Conservation (phyloP, 2,113 vertebrate species). For the human (Homo sapiens) region GRCh38 chr14:58562001-58562500, state of each 20-base stretch:
- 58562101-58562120: conserved; percentile 80
- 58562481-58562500: conserved; percentile 61
- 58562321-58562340: conserved; percentile 54
- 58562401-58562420: conserved; percentile 50
- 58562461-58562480: conserved; percentile 77
- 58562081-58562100: conserved; percentile 84
- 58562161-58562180: conserved; percentile 75
- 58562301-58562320: conserved; percentile 75
- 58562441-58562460: conserved; percentile 62
- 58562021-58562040: conserved; percentile 77
- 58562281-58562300: conserved; percentile 71
- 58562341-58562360: conserved; percentile 73
- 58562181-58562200: conserved; percentile 60
- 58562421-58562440: conserved; percentile 64
- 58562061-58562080: conserved; percentile 84
- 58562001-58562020: conserved; percentile 76
- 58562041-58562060: conserved; percentile 83
- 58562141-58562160: conserved; percentile 64
- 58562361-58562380: conserved; percentile 55
- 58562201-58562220: conserved; percentile 66
- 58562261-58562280: conserved; percentile 71
- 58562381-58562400: conserved; percentile 73
- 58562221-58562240: conserved; percentile 65
- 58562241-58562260: conserved; percentile 74
- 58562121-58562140: conserved; percentile 80